Evolutionary conservation across 2,113 vertebrate species (phyloP).

Genomic region (Equus przewalskii): DNA sequence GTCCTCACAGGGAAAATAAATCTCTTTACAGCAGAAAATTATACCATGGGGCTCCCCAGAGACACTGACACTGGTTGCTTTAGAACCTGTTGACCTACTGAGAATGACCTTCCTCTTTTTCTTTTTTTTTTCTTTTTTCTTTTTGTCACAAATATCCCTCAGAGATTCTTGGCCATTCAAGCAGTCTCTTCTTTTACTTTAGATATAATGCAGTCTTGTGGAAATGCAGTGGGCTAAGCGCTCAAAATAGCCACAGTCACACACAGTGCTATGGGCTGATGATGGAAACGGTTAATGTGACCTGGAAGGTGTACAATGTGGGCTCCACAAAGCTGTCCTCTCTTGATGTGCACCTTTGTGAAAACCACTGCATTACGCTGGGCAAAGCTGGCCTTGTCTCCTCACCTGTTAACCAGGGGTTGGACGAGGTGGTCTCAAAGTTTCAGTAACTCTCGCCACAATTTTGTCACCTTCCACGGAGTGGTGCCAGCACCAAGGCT

Average conservation of each 20-base stretch:
- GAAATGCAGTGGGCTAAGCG: background rate
- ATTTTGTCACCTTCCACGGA: background rate
- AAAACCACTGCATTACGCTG: background rate
- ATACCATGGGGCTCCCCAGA: background rate
- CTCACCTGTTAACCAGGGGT: no score
- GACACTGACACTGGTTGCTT: background rate
- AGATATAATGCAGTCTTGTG: background rate
- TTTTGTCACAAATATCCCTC: background rate
- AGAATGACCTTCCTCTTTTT: background rate
- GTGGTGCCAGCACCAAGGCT: rapidly evolving
- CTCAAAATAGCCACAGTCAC: rapidly evolving
- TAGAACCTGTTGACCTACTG: background rate
- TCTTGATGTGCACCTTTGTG: background rate
- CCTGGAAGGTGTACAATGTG: background rate
- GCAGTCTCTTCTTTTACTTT: background rate
- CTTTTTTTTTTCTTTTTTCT: background rate
- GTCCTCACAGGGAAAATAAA: background rate
- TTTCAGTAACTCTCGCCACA: background rate
- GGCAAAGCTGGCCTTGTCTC: background rate
- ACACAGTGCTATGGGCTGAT: rapidly evolving
- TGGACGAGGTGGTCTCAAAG: background rate
- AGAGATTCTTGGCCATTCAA: background rate
- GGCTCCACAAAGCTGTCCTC: background rate
- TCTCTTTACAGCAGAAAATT: background rate
- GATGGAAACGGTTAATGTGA: background rate